Evolutionary conservation across 2,113 vertebrate species (phyloP), one percentile per base, ranked within the genome.

Genomic region (Strigops habroptila): DNA sequence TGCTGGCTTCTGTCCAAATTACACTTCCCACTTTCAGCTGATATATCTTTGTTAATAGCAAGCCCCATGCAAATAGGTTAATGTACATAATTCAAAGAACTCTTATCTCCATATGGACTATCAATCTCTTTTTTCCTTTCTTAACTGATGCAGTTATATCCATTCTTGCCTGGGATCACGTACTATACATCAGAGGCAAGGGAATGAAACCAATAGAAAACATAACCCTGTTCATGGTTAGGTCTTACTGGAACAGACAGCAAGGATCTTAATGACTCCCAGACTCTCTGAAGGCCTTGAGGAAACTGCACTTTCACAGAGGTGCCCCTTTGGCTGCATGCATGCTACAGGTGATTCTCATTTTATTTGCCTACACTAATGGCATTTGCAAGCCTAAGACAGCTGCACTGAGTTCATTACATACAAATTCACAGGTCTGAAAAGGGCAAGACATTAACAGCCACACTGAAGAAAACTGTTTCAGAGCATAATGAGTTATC

Each of bases 371-470:
- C 63, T 67, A 14, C 28, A 27, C 19, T 67, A 87, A 88, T 5
- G 33, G 68, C 31, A 86, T 46, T 15, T 67, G 77, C 69, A 84
- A 21, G 21, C 64, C 43, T 43, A 30, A 63, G 44, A 88, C 67
- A 88, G 84, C 65, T 51, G 76, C 64, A 24, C 46, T 43, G 92
- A 75, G 64, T 55, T 86, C 73, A 86, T 91, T 88, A 89, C 77
- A 33, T 1, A 33, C 33, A 91, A 12, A 30, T 84, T 67, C 73
- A 68, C 39, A 68, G 77, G 48, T 52, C 67, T 79, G 62, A 85
- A 21, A 31, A 82, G 77, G 84, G 74, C 81, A 90, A 65, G 67
- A 18, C 44, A 21, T 82, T 57, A 83, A 82, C 52, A 52, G 73
- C 15, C 39, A 18, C 14, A 8, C 51, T 17, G 57, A 82, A 82